These are phyloP conservation scores for Phalacrocorax aristotelis DNA, from an alignment of 2,113 vertebrate species.

Conservation along the genomic window DNA sequence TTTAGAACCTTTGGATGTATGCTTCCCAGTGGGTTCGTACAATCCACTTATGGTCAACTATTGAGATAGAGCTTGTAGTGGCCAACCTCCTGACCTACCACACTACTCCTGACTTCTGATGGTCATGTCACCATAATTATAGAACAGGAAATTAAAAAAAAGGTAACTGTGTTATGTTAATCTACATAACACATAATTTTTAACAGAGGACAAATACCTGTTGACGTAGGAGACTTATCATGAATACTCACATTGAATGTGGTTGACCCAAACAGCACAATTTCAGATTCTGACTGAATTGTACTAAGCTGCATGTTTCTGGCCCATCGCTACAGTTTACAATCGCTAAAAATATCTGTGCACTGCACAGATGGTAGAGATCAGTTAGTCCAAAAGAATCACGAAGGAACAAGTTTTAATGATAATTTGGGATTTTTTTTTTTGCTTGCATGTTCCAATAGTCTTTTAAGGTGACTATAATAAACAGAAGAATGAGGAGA, in stretches of 20 bases:
- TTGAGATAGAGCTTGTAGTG: neutral
- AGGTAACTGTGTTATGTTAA: neutral
- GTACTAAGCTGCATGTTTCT: neutral
- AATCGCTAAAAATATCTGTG: slow-evolving; percentile 2
- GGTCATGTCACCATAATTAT: neutral
- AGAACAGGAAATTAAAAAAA: neutral
- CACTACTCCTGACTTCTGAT: neutral
- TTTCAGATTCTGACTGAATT: slow-evolving; percentile 15
- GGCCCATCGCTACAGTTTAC: neutral
- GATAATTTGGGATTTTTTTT: neutral
- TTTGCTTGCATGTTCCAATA: neutral
- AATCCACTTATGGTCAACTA: neutral
- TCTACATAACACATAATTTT: neutral
- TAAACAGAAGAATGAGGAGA: neutral
- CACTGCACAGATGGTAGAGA: neutral
- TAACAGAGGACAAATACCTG: neutral
- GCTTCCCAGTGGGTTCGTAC: neutral
- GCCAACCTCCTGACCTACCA: neutral
- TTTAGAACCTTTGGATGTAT: neutral
- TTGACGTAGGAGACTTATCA: neutral
- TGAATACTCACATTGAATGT: neutral
- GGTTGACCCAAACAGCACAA: neutral
- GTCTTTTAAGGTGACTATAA: neutral
- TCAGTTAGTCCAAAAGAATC: neutral
- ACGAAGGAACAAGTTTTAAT: neutral